Evolutionary conservation across 2,888 invertebrate genomes (phyloP).

Genomic region (Agriopis marginaria): DNA sequence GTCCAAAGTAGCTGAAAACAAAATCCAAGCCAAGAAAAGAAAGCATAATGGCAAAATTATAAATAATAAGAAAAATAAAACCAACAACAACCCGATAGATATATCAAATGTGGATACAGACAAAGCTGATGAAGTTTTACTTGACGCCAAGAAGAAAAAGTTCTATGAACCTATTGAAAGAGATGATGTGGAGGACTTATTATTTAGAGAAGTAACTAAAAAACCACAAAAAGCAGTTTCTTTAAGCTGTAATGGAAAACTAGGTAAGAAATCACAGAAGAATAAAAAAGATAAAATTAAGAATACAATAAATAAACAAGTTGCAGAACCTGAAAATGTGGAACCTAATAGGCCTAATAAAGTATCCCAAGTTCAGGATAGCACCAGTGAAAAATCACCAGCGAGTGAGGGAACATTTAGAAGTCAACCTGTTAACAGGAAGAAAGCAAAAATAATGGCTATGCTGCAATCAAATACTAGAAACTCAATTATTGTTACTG

Average conservation of each 20-base stretch:
- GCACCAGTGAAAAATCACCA: neutral
- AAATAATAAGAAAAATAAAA: slow-evolving; percentile 38
- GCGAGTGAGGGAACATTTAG: slow-evolving; percentile 1
- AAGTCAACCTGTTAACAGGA: slow-evolving; percentile 44
- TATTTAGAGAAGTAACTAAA: slow-evolving; percentile 50
- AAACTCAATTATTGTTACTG: slow-evolving; percentile 58
- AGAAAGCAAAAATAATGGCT: slow-evolving; percentile 60
- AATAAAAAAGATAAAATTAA: slow-evolving; percentile 19
- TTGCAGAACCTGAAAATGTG: slow-evolving; percentile 11
- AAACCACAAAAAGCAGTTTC: slow-evolving; percentile 16
- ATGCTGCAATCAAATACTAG: slow-evolving; percentile 58
- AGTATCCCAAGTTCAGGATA: slow-evolving; percentile 18
- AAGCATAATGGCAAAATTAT: slow-evolving; percentile 27
- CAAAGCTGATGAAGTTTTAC: slow-evolving; percentile 62
- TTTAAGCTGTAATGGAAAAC: slow-evolving; percentile 20
- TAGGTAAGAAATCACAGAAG: slow-evolving; percentile 19
- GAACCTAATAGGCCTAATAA: slow-evolving; percentile 5
- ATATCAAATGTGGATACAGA: slow-evolving; percentile 55
- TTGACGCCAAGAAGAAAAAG: slow-evolving; percentile 68
- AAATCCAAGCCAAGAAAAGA: slow-evolving; percentile 25
- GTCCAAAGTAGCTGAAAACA: slow-evolving; percentile 13
- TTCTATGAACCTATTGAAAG: slow-evolving; percentile 59
- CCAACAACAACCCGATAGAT: slow-evolving; percentile 43
- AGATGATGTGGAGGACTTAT: slow-evolving; percentile 59
- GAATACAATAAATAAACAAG: slow-evolving; percentile 10